Percentiles rank a stretch among this genome's conserved stretches.
Conservation (phyloP, 1,140 invertebrate genomes). For the Bursaphelenchus mucronatus region DNA sequence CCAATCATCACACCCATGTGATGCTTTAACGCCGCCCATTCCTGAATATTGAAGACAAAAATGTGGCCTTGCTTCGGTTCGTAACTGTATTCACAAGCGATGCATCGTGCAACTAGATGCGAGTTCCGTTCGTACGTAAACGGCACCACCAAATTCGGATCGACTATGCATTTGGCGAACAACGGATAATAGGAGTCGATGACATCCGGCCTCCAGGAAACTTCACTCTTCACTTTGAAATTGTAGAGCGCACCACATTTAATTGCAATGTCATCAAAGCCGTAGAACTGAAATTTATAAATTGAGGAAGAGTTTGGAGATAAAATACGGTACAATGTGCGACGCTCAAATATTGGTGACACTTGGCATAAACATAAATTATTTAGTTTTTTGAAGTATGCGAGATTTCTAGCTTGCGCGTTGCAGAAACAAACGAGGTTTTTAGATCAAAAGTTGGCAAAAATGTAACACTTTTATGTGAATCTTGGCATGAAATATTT, state of each 20-base stretch:
- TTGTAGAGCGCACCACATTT: conserved; percentile 18
- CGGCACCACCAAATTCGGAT: conserved; percentile 15
- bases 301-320: not conserved
- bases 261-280: conserved; percentile 24
- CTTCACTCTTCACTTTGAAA: conserved; percentile 20
- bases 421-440: no score
- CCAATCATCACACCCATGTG: conserved; percentile 16
- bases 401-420: no score
- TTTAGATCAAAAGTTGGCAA: no score
- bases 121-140: conserved; percentile 24
- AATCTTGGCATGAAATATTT: no score
- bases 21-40: conserved; percentile 19
- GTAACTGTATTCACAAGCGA: conserved; percentile 13
- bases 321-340: no score
- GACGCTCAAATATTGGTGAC: no score
- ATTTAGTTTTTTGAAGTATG: no score
- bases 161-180: conserved; percentile 25
- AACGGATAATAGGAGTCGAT: conserved; percentile 23
- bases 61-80: conserved; percentile 10
- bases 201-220: conserved; percentile 21
- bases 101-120: conserved; percentile 16
- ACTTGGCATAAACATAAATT: no score
- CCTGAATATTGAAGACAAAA: conserved; percentile 18
- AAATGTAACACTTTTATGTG: no score
- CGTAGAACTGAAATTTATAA: conserved; percentile 9